phyloP scores from a whole-genome alignment of 2,113 vertebrate species.

The Corythornis cristatus region DNA sequence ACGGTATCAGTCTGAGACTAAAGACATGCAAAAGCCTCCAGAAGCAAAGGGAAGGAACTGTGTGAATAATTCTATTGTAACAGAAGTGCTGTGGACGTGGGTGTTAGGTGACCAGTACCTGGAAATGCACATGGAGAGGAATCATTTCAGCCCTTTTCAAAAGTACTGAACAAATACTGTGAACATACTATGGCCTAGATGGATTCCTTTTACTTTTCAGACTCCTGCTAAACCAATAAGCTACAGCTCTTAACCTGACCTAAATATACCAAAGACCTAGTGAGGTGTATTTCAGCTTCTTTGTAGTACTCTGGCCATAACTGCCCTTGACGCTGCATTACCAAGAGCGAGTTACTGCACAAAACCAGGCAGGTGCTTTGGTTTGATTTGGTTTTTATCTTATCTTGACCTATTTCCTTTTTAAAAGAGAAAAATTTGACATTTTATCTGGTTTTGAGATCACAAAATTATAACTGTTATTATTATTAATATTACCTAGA shows the following conservation, averaged over 20 bases:
- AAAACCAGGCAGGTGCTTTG: neutral
- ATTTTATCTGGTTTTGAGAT: neutral
- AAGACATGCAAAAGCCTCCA: neutral
- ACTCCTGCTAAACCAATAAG: neutral
- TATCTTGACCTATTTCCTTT: neutral
- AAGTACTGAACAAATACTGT: neutral
- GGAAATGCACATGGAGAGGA: neutral
- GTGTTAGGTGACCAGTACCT: neutral
- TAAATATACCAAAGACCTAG: neutral
- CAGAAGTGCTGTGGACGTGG: neutral
- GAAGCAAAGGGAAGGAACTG: neutral
- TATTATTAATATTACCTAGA: neutral
- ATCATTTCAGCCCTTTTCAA: neutral
- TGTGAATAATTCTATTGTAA: neutral
- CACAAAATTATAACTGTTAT: neutral
- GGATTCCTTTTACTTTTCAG: neutral
- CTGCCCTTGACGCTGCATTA: neutral
- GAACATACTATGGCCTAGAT: neutral
- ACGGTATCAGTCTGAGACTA: neutral
- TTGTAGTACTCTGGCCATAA: neutral
- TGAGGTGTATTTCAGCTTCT: neutral
- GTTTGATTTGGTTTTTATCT: neutral
- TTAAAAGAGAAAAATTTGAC: neutral
- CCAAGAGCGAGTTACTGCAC: neutral
- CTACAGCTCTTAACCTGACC: neutral